A percentile compares a stretch with the other conserved stretches of the same genome.
phyloP scores from a whole-genome alignment of 2,888 invertebrate genomes.

The Lepidochitona cinerea region DNA sequence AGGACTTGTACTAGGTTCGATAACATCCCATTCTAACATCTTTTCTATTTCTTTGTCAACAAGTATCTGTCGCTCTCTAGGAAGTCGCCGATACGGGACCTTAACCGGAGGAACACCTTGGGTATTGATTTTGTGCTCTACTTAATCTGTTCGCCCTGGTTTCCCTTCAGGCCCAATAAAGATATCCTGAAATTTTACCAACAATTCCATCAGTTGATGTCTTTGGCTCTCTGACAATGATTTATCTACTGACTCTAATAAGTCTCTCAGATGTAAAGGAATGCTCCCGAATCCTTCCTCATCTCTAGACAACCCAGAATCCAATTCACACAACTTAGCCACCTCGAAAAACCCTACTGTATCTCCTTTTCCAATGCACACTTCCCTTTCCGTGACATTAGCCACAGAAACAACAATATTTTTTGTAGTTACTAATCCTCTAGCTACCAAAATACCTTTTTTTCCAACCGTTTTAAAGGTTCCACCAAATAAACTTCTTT shows the following conservation, averaged over 20 bases:
- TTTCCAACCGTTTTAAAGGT: not conserved
- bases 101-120: constrained; percentile 26
- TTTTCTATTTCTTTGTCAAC: constrained; percentile 22
- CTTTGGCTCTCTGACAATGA: too few relatives aligned
- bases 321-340: not conserved
- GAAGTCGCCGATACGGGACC: constrained; percentile 24
- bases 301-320: not conserved
- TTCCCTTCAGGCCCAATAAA: constrained; percentile 14
- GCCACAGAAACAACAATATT: constrained; percentile 11
- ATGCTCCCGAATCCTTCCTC: not conserved
- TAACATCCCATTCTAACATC: constrained; percentile 20
- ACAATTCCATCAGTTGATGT: too few relatives aligned
- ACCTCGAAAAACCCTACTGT: constrained; percentile 6
- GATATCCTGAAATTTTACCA: constrained; percentile 18
- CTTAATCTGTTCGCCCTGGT: too few relatives aligned
- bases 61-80: constrained; percentile 16
- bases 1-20: not conserved
- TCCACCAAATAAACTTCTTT: not conserved
- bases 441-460: constrained; percentile 15
- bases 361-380: constrained; percentile 12
- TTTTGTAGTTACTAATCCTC: constrained; percentile 5
- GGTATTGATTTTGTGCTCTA: too few relatives aligned
- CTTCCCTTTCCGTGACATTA: constrained; percentile 13
- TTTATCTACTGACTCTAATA: constrained; percentile 11
- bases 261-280: constrained; percentile 17